Evolutionary conservation across 1,140 invertebrate species (phyloP).

Genomic region (Delia radicum): DNA sequence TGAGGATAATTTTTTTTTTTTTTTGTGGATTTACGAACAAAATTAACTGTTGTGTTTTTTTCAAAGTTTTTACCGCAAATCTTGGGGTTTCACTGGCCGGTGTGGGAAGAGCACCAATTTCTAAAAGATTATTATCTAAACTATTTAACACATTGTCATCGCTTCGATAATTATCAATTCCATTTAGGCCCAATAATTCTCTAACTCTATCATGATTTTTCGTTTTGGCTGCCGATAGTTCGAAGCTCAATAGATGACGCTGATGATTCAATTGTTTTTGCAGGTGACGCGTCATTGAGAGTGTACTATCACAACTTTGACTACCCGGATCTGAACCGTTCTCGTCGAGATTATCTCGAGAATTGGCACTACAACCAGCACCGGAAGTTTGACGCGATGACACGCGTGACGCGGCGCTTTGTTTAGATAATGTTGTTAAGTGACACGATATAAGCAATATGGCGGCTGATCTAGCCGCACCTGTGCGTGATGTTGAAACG

Average conservation of each 20-base stretch:
- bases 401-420: constrained; percentile 44
- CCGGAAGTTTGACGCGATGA: constrained; percentile 52
- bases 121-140: constrained; percentile 46
- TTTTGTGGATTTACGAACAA: background rate
- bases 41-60: background rate
- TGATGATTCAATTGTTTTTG: constrained; percentile 56
- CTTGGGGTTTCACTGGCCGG: constrained; percentile 54
- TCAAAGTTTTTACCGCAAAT: constrained; percentile 53
- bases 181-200: constrained; percentile 54
- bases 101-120: constrained; percentile 55
- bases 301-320: constrained; percentile 52
- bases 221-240: constrained; percentile 51
- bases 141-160: constrained; percentile 48
- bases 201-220: constrained; percentile 56
- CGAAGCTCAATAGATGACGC: constrained; percentile 53
- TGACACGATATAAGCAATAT: constrained; percentile 88
- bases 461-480: constrained; percentile 83
- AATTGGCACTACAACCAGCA: constrained; percentile 52
- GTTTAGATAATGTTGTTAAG: constrained; percentile 61
- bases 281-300: constrained; percentile 54
- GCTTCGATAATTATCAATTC: constrained; percentile 48
- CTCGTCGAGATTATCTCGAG: constrained; percentile 49
- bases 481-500: constrained; percentile 76
- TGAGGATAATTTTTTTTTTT: background rate
- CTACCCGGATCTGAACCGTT: constrained; percentile 36